A percentile compares a stretch with the other conserved stretches of the same genome.
phyloP scores from a whole-genome alignment of 2,888 invertebrate genomes.

The Erebia ligea region DNA sequence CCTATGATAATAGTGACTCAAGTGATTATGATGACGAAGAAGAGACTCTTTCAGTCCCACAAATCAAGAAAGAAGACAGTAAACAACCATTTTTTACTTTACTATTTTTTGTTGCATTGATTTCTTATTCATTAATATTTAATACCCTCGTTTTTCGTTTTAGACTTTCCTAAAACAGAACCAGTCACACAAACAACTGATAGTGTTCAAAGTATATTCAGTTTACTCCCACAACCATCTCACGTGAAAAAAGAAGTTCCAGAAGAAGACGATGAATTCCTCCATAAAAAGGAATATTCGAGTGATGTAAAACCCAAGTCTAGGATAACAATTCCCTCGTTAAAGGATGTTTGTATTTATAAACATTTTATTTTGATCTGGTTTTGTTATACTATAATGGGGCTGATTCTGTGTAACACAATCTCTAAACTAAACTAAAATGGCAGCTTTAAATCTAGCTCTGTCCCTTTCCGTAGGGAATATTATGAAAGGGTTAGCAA shows the following conservation, averaged over 20 bases:
- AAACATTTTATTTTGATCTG: not conserved
- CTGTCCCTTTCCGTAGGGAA: too few species aligned
- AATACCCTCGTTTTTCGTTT: conserved; percentile 19
- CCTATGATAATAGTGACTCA: conserved; percentile 83
- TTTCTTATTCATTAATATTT: conserved; percentile 1
- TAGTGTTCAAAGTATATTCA: conserved; percentile 57
- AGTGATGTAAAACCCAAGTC: conserved; percentile 74
- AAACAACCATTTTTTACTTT: conserved; percentile 23
- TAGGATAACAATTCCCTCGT: conserved; percentile 87
- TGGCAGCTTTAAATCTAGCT: too few species aligned
- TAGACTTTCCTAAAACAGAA: conserved; percentile 11
- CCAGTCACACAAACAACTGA: conserved; percentile 29
- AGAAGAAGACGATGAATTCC: conserved; percentile 86
- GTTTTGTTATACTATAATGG: too few species aligned
- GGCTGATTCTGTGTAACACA: too few species aligned
- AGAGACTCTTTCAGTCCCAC: conserved; percentile 43
- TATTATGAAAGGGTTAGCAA: too few species aligned
- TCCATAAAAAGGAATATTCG: conserved; percentile 82
- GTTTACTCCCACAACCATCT: conserved; percentile 78
- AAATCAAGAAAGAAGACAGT: conserved; percentile 52
- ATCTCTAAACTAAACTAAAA: too few species aligned
- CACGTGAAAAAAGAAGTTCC: conserved; percentile 55
- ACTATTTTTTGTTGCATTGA: not conserved
- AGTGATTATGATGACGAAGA: conserved; percentile 69
- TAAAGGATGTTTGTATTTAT: conserved; percentile 81